Evolutionary conservation across 2,797 vertebrate genomes (phyloP).

Genomic region (Mallotus villosus): DNA sequence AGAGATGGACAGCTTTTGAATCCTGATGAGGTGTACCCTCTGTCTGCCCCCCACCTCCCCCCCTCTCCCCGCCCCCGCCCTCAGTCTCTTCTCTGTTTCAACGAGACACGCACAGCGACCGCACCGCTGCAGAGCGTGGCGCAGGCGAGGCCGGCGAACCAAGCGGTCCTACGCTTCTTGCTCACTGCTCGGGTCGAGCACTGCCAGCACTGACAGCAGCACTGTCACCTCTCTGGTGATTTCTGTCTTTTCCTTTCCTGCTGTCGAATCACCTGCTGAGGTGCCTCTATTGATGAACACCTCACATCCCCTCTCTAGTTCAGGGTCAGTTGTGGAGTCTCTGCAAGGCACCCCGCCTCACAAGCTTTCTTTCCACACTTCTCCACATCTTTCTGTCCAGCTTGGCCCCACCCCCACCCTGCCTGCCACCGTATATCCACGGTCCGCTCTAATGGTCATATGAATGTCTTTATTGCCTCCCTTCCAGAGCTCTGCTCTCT

Average conservation of each 20-base stretch:
- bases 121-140: neutral
- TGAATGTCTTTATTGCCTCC: slow-evolving; percentile 75
- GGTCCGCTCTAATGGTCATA: slow-evolving; percentile 69
- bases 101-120: neutral
- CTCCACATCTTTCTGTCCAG: slow-evolving; percentile 17
- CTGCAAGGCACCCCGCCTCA: neutral
- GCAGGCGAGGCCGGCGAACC: no score
- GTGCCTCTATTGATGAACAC: neutral
- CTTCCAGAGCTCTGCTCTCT: slow-evolving; percentile 59
- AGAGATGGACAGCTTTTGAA: slow-evolving; percentile 62
- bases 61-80: neutral
- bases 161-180: neutral
- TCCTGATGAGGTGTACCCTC: slow-evolving; percentile 69
- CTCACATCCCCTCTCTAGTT: neutral
- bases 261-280: slow-evolving; percentile 11
- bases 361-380: slow-evolving; percentile 11
- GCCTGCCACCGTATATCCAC: slow-evolving; percentile 14
- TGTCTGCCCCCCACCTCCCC: neutral
- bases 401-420: slow-evolving; percentile 1
- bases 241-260: slow-evolving; percentile 21
- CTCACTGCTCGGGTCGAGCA: no score
- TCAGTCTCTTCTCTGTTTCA: neutral
- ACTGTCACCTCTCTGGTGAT: no score
- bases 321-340: no score
- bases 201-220: no score